Evolutionary conservation across 2,113 vertebrate species (phyloP), one percentile per base, ranked within the genome.

Genomic region (Camelus bactrianus): DNA sequence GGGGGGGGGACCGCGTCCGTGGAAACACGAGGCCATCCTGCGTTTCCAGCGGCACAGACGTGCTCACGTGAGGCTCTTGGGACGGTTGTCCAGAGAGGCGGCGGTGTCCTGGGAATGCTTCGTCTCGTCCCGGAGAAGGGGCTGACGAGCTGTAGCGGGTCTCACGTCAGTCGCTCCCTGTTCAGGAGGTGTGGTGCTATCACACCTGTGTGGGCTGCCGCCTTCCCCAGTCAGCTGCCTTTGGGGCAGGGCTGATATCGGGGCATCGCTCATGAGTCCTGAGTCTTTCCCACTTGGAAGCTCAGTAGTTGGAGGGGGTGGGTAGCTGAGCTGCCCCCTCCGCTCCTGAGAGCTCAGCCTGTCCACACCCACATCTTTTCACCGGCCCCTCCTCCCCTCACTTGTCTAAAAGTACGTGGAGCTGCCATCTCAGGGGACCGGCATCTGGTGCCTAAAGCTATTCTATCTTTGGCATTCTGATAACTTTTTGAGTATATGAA

Each of bases 201-300:
- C 77, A 28, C 24, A 20, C 14, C 52, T 20, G 15, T 20, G 64
- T 2, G 46, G 16, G 15, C 6, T 7, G n/a, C 48, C 24, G n/a
- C 48, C 24, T 15, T 14, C 50, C 3, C 48, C 16, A 32, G 24
- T 11, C 50, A 1, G 16, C 42, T 5, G 1, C 30, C 48, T 6
- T 28, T 5, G 32, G 46, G 50, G 20, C 15, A 35, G 24, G 17
- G 16, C 11, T 1, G 32, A 17, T 0, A 0, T 14, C 16, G n/a
- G 1, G 30, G 1, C 3, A 17, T 50, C 0, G 0, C 28, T 26
- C 16, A 2, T 22, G 16, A 9, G 5, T 30, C 4, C 7, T 2
- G 48, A 12, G n/a, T 54, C 48, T 67, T 54, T 30, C 11, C 5
- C n/a, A 9, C 50, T 5, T 16, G 8, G 28, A 42, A 42, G 19